Percentiles rank a stretch among this genome's conserved stretches.
These are phyloP conservation scores for Cyclopterus lumpus DNA, from an alignment of 2,797 vertebrate genomes.

Conservation along the genomic window DNA sequence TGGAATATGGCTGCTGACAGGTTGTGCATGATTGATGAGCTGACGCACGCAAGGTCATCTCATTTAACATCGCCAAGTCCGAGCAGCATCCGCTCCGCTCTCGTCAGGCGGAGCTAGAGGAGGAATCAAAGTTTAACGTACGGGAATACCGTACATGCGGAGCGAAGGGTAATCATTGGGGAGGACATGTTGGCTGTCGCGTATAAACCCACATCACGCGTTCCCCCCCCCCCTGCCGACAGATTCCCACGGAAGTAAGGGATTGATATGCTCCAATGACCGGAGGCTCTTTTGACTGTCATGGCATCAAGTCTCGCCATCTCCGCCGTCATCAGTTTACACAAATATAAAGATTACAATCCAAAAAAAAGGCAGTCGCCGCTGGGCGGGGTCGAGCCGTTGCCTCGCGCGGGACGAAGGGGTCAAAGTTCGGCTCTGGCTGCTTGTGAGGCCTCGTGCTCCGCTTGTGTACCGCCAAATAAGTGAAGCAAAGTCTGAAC, in stretches of 20 bases:
- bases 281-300: not conserved
- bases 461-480: constrained; percentile 40
- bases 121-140: not conserved
- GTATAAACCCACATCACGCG: not conserved
- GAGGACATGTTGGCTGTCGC: constrained; percentile 4
- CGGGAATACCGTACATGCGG: constrained; percentile 26
- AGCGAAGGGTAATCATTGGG: constrained; percentile 14
- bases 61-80: not conserved
- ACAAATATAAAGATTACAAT: not conserved
- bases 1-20: not conserved
- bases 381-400: no score
- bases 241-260: constrained; percentile 3
- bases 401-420: not conserved
- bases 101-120: not conserved
- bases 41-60: constrained; percentile 2
- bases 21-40: constrained; percentile 28
- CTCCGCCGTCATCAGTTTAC: not conserved
- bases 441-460: constrained; percentile 21
- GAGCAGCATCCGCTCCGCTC: not conserved
- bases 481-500: constrained; percentile 35
- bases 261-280: not conserved
- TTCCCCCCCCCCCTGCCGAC: constrained; percentile 3
- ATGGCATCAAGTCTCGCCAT: not conserved
- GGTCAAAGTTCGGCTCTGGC: not conserved
- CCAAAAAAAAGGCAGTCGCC: not conserved